These are phyloP conservation scores for Coluber constrictor DNA, from an alignment of 2,797 vertebrate genomes.

Conservation along the genomic window DNA sequence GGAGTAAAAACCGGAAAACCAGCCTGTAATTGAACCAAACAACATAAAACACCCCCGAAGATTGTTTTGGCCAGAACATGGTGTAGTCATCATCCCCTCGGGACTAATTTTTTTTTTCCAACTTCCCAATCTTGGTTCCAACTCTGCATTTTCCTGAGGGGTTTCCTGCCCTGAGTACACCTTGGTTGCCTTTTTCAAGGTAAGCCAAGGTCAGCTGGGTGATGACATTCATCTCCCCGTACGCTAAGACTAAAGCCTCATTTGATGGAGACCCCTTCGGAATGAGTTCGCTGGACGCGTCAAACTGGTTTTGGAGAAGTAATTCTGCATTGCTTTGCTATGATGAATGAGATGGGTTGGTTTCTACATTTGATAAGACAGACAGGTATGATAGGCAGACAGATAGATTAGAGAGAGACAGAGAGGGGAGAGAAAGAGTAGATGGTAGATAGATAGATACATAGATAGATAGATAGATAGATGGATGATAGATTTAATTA, in stretches of 20 bases:
- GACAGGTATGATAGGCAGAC: no score
- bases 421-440: no score
- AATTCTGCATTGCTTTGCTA: not conserved
- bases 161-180: not conserved
- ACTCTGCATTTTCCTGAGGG: not conserved
- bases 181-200: not conserved
- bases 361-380: no score
- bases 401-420: no score
- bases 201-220: not conserved
- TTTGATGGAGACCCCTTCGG: not conserved
- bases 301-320: not conserved
- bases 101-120: not conserved
- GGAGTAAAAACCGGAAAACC: not conserved
- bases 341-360: no score
- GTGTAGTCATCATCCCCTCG: no score
- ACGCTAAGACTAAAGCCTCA: no score
- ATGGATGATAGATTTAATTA: no score
- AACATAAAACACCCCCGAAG: not conserved
- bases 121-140: not conserved
- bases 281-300: not conserved
- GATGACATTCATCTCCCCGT: not conserved
- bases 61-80: no score
- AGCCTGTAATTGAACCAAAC: not conserved
- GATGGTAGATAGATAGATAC: no score
- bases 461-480: no score